Base-by-base conservation (phyloP, 2,113 vertebrate species). In the Leucopsar rothschildi region DNA sequence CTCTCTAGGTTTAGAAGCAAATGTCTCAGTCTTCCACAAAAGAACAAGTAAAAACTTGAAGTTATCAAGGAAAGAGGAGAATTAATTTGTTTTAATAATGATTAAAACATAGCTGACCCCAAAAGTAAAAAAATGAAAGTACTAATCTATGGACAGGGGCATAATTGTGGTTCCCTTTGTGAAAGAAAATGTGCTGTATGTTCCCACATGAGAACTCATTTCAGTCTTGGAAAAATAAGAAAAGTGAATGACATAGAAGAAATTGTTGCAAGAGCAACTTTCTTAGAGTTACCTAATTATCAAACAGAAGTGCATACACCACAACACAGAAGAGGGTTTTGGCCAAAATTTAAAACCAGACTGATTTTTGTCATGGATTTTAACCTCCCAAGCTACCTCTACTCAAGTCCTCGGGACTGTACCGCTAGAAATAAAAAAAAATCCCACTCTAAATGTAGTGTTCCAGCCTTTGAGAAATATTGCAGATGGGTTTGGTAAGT, bases 401-500 rank as follows among this genome's bases (percentile, higher is more conserved):
- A 4, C n/a, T 78, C 8, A 83, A 52, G 15, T 44, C 28, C 11
- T 76, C 25, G 11, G 25, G 13, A 64, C n/a, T 28, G 7, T 5
- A 20, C 6, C 7, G 4, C 2, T 25, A 22, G 16, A n/a, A 47
- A 25, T 22, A 7, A 66, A 45, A 44, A 45, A 45, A 42, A 28
- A 17, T 10, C 6, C 21, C 35, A 17, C 9, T 37, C 3, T 39
- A 39, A 28, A 12, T 39, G 5, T 14, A 22, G 6, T 7, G 8
- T 69, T 42, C 14, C 15, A 60, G 20, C 31, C 22, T 60, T 72
- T 39, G 40, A 69, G 42, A 52, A 77, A 10, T 14, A 6, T 0
- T 0, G 0, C 5, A 5, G 16, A 15, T 86, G 44, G 5, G 2
- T 45, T 73, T 77, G 17, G 18, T 35, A 17, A 31, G 33, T 45